Evolutionary conservation across 2,888 invertebrate genomes (phyloP), one percentile per base, ranked within the genome.

Genomic region (Cenopis cana): DNA sequence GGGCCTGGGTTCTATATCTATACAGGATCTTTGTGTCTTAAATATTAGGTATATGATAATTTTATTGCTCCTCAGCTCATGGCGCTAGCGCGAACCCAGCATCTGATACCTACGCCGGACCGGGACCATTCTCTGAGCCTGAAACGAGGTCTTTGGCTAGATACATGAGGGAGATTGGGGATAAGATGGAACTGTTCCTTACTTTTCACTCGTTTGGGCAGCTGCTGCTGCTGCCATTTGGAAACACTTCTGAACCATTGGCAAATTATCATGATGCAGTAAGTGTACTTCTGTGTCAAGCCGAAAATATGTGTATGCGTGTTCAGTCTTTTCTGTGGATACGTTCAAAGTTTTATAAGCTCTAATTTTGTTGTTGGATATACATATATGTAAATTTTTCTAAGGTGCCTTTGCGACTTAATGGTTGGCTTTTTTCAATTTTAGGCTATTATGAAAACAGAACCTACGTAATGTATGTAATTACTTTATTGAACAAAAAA

Each of bases 171-270:
- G 46, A 82, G 68, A 73, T 88, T 78, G 46, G 81, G 8, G 86
- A 85, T 52, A 79, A 78, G 29, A 80, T 93, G 1, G 84, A 90
- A 0, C 80, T 94, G 64, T 95, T 95, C 75, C 80, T 95, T 0
- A 91, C 94, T 0, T 89, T 95, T 80, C 97, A 97, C 85, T 96
- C 97, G 0, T 97, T 94, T 77, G 95, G 96, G 0, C 96, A 97
- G 79, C 84, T 95, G 73, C 82, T 97, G 18, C 81, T 97, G 72
- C 87, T 95, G 61, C 96, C 97, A 0, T 97, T 86, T 75, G 87
- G 87, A 0, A 86, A 88, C 52, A 82, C 82, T 0, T 83, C 88
- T 0, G 80, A 79, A 50, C 85, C 83, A 0, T 64, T 82, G 17
- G 84, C 78, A 0, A 87, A 88, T 69, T 87, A 87, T 73, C 62